Base-by-base conservation (phyloP, 1,140 invertebrate genomes). In the Batillaria attramentaria region DNA sequence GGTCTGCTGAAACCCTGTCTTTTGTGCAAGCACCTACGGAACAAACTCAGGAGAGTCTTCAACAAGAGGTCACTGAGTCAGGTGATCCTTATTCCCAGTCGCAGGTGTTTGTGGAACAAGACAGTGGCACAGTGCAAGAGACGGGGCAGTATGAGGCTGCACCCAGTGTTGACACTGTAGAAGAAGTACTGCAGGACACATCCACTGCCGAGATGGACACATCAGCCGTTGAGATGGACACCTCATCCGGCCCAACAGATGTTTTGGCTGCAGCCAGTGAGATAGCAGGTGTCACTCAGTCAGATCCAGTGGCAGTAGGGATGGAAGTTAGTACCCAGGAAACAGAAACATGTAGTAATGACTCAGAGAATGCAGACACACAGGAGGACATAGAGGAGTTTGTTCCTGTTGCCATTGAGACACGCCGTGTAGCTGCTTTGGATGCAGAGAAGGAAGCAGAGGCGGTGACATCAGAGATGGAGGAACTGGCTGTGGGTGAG, bases 341-440 rank as follows among this genome's bases (percentile, higher is more conserved):
- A 35, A 39, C 54, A 6, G 73, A 75, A 42, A 54, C 57, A 13
- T 50, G 73, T 54, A 75, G 73, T 31, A 62, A 62, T 62, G 73
- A 75, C 57, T 75, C 73, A 20, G 73, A 75, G 28, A 75, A 75
- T 37, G 57, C 57, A 18, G 57, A 62, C 10, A 31, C n/a, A 28
- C 57, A 62, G 24, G 57, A 35, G 43, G 79, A 79, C 54, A 69
- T 74, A 43, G 77, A 81, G 41, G 80, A 79, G 54, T 81, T 81
- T 46, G 66, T 78, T 31, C 80, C 80, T 1, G 76, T 81, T 33
- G 80, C 77, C 28, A 81, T 79, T 46, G 77, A 79, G 18, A 81
- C 80, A 28, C 73, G 80, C 31, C 24, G 77, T 13, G 42, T 74
- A 24, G 42, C 76, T 37, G 77, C 37, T 54, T 31, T 72, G 54